phyloP scores from a whole-genome alignment of 2,888 invertebrate genomes.

The Zonitis immaculata region DNA sequence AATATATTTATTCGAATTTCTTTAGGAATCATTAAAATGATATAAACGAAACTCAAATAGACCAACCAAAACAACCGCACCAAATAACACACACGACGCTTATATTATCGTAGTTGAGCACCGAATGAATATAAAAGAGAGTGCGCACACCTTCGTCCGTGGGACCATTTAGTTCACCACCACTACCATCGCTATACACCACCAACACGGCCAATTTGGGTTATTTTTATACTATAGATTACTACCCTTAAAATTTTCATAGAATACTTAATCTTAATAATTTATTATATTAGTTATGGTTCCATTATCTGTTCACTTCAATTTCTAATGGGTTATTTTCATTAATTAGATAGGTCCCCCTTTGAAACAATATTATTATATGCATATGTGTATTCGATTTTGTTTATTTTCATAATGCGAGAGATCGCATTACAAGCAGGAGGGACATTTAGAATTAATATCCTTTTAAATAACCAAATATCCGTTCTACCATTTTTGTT shows the following conservation, averaged over 20 bases:
- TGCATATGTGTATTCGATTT: background rate
- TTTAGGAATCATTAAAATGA: background rate
- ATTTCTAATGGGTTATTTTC: constrained; percentile 6
- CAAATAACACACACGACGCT: background rate
- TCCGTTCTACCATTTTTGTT: background rate
- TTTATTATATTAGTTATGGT: too few relatives aligned
- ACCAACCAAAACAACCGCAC: background rate
- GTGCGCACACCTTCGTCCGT: constrained; percentile 10
- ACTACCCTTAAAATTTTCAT: background rate
- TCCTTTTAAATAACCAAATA: background rate
- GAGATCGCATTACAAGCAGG: background rate
- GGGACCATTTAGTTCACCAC: background rate
- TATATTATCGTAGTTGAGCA: constrained; percentile 7
- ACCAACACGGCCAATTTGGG: background rate
- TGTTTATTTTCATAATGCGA: background rate
- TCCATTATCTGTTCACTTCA: too few relatives aligned
- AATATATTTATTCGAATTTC: constrained; percentile 4
- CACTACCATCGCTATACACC: too few relatives aligned
- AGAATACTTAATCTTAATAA: too few relatives aligned
- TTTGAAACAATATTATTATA: constrained; percentile 10
- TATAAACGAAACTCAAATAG: background rate
- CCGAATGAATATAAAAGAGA: constrained; percentile 9
- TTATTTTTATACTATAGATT: background rate
- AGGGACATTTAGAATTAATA: background rate
- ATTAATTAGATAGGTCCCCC: constrained; percentile 14